A percentile compares a stretch with the other conserved stretches of the same genome.
These are phyloP conservation scores for Eudorcas thomsonii DNA, from an alignment of 2,113 vertebrate species.

Conservation along the genomic window DNA sequence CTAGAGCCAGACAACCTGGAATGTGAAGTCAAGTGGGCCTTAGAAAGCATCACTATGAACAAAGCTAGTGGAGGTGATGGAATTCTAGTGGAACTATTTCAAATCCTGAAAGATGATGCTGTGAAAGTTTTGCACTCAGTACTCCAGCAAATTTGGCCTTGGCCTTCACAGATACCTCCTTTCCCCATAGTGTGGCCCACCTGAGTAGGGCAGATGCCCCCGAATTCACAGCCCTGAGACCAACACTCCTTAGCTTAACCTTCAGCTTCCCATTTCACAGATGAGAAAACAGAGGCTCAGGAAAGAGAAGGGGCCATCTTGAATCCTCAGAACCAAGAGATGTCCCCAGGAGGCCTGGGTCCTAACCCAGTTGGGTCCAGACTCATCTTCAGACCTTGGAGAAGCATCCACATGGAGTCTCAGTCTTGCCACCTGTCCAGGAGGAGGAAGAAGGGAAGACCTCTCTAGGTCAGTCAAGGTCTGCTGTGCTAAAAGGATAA, in stretches of 20 bases:
- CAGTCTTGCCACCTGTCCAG: not conserved
- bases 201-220: not conserved
- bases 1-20: no score
- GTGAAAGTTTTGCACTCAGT: no score
- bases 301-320: not conserved
- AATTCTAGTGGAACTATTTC: no score
- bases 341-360: not conserved
- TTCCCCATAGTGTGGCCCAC: accelerated
- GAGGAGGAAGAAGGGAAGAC: not conserved
- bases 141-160: not conserved
- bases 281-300: not conserved
- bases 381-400: not conserved
- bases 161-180: not conserved
- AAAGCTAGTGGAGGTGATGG: no score
- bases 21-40: no score
- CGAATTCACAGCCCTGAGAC: not conserved
- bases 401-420: not conserved
- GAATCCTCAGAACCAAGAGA: not conserved
- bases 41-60: no score
- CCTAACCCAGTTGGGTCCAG: not conserved
- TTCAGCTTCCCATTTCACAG: not conserved
- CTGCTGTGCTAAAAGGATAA: not conserved
- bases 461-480: not conserved
- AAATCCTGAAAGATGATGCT: no score
- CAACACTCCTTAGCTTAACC: not conserved